A percentile compares a stretch with the other conserved stretches of the same genome.
Conservation (phyloP, 2,888 invertebrate genomes). For the Lypha dubia region DNA sequence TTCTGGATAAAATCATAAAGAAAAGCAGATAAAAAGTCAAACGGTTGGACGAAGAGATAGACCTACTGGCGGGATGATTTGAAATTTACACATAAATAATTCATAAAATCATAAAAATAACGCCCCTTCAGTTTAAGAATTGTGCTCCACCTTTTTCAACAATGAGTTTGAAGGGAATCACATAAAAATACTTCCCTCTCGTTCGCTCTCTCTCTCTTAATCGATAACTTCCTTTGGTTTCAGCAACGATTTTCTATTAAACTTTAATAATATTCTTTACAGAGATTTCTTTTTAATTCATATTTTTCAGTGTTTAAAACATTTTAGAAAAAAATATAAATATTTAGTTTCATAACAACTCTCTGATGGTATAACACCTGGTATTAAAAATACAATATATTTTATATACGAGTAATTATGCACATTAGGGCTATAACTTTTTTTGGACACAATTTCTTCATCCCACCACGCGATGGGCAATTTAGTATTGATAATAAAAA, state of each 20-base stretch:
- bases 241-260: not conserved
- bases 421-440: too few relatives aligned
- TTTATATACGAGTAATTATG: not conserved
- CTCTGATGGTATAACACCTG: slow-evolving; percentile 58
- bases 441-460: too few relatives aligned
- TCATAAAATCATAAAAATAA: slow-evolving; percentile 71
- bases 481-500: too few relatives aligned
- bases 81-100: slow-evolving; percentile 56
- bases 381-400: slow-evolving; percentile 2
- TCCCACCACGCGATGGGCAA: too few relatives aligned
- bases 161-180: slow-evolving; percentile 34
- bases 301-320: slow-evolving; percentile 36
- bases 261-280: slow-evolving; percentile 3
- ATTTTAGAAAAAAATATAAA: slow-evolving; percentile 24
- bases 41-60: slow-evolving; percentile 27
- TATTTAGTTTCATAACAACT: slow-evolving; percentile 29
- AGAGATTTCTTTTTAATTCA: slow-evolving; percentile 19
- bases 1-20: slow-evolving; percentile 4
- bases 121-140: slow-evolving; percentile 72
- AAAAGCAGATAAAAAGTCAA: not conserved
- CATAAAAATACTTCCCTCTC: slow-evolving; percentile 2
- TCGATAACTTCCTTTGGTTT: not conserved
- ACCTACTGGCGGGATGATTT: slow-evolving; percentile 23
- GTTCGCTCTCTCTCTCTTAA: not conserved
- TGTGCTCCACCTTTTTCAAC: slow-evolving; percentile 68